Evolutionary conservation across 2,113 vertebrate species (phyloP).

Genomic region (Elaphurus davidianus): DNA sequence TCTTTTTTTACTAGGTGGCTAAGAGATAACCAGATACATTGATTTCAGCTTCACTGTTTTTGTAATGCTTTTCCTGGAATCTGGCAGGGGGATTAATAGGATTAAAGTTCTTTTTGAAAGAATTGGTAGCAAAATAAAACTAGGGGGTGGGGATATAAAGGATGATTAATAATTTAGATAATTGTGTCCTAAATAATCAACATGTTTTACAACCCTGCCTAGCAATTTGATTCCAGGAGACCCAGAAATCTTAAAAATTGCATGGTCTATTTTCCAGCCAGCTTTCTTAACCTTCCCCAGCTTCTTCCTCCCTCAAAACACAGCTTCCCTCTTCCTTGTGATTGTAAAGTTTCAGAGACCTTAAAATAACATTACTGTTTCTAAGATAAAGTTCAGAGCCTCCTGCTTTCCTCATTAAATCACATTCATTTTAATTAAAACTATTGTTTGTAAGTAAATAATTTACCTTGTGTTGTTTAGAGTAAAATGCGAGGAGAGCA

Average conservation of each 20-base stretch:
- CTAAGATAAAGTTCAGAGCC: background rate
- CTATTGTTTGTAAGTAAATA: background rate
- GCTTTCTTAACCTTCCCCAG: background rate
- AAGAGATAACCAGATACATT: constrained; percentile 35
- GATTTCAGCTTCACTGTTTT: constrained; percentile 49
- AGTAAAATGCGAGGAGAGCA: background rate
- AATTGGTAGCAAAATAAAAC: constrained; percentile 28
- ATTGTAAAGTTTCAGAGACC: background rate
- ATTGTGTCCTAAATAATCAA: constrained; percentile 53
- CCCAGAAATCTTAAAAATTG: background rate
- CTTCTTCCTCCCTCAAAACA: background rate
- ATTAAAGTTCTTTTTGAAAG: constrained; percentile 57
- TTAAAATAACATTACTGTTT: background rate
- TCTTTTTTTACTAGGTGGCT: constrained; percentile 40
- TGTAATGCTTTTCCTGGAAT: constrained; percentile 42
- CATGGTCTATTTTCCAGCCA: background rate
- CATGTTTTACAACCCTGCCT: constrained; percentile 34
- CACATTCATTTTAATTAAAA: background rate
- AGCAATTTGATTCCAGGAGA: background rate
- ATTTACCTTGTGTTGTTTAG: background rate
- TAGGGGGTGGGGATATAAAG: background rate
- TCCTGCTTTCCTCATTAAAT: background rate
- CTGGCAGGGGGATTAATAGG: constrained; percentile 49
- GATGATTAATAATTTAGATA: constrained; percentile 62
- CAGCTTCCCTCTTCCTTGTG: background rate